Percentiles rank a stretch among this genome's conserved stretches.
phyloP scores from a whole-genome alignment of 2,797 vertebrate species.

The Propithecus perrieri region DNA sequence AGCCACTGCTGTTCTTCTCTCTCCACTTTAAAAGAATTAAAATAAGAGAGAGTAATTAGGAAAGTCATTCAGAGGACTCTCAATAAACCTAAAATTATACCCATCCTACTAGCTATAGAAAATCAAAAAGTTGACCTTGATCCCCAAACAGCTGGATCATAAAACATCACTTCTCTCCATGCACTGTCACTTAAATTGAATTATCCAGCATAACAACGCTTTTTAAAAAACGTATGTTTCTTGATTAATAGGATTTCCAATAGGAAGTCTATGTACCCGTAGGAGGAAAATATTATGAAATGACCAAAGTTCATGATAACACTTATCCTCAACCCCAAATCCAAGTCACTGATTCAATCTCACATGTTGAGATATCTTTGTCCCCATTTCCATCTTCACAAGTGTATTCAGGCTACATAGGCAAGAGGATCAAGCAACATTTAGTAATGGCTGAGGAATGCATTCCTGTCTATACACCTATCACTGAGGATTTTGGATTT shows the following conservation, averaged over 20 bases:
- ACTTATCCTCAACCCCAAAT: background rate
- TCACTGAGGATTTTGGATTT: background rate
- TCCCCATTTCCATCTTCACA: background rate
- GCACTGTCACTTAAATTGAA: slow-evolving; percentile 46
- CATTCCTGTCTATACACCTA: background rate
- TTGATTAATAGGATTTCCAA: slow-evolving; percentile 39
- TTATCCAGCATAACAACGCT: background rate
- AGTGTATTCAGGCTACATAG: background rate
- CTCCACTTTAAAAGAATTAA: slow-evolving; percentile 44
- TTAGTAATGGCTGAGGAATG: background rate
- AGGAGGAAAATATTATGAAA: background rate
- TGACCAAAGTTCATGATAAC: background rate
- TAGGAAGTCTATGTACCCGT: background rate
- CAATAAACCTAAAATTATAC: slow-evolving; percentile 45
- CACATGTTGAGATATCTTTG: background rate
- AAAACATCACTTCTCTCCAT: slow-evolving; percentile 44
- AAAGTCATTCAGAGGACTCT: slow-evolving; percentile 14
- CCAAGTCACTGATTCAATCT: background rate
- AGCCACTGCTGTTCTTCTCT: slow-evolving; percentile 43
- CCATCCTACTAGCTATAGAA: slow-evolving; percentile 31
- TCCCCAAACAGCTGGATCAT: slow-evolving; percentile 18
- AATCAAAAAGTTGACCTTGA: slow-evolving; percentile 57
- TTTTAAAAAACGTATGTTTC: background rate
- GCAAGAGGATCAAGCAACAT: background rate
- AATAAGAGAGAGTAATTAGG: slow-evolving; percentile 48